Conservation (phyloP, 2,113 vertebrate species). For the Corydoras sp. region DNA sequence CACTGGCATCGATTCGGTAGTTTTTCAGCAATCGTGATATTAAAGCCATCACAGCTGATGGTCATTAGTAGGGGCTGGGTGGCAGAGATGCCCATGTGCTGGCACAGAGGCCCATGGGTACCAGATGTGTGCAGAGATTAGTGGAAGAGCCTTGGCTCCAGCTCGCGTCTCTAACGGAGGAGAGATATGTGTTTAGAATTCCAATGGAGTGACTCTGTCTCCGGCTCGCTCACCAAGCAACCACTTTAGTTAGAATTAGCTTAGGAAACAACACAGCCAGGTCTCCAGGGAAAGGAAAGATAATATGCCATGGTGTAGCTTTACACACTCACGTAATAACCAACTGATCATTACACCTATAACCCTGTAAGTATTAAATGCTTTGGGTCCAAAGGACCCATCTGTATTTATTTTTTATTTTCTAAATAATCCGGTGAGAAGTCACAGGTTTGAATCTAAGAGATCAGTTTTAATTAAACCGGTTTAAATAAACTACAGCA, state of each 20-base stretch:
- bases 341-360: no score
- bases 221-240: constrained; percentile 33
- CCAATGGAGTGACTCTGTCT: constrained; percentile 35
- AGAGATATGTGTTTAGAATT: constrained; percentile 45
- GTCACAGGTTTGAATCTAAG: no score
- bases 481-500: no score
- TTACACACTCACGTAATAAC: no score
- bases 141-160: constrained; percentile 32
- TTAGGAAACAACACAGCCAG: constrained; percentile 31
- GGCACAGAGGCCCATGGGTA: not conserved
- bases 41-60: no score
- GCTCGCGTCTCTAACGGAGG: constrained; percentile 15
- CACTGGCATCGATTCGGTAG: no score
- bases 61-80: not conserved
- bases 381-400: no score
- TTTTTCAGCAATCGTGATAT: no score
- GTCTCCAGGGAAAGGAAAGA: constrained; percentile 35
- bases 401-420: no score
- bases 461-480: no score
- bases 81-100: not conserved
- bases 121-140: constrained; percentile 15
- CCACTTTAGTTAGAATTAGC: constrained; percentile 28
- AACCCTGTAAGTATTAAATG: no score
- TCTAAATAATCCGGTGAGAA: no score
- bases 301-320: constrained; percentile 13